Base-by-base conservation (phyloP, 2,113 vertebrate genomes). In the Gobio gobio region DNA sequence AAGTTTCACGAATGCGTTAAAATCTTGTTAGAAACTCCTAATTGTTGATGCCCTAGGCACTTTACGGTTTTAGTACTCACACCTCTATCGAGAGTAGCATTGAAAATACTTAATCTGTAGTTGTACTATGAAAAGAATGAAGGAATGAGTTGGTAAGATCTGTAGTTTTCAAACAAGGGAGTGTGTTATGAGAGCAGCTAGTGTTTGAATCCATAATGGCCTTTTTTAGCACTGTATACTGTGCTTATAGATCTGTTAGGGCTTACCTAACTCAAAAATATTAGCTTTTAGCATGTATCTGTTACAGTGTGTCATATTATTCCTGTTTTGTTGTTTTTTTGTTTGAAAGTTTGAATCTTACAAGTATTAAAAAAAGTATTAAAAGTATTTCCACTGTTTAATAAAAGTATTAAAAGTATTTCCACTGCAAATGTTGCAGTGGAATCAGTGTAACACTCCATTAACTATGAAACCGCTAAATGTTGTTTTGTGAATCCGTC, bases 181-280 rank as follows among this genome's bases (percentile, higher is more conserved):
- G 2, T 3, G 16, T 40, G 26, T 45, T 63, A 63, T 13, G 8
- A 14, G 58, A 79, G 40, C 36, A 79, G 58, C 20, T 79, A 10
- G 36, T 26, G 36, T 79, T 79, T 79, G 40, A 24, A 63, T 64
- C 58, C 58, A 79, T 47, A 64, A 79, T 63, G n/a, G 58, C 78
- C 78, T 79, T 79, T 40, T 26, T 45, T 26, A 24, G 77, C 58
- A 45, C 56, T 45, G 24, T 45, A 29, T 29, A 26, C 10, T 63
- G 56, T 79, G 77, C n/a, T 59, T 45, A 1, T 5, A 79, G 12
- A 45, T 78, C 29, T 16, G 22, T 63, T 79, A 26, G 22, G 10
- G 45, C 58, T 20, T 10, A 78, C 10, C 70, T 73, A 73, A 73
- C 70, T 16, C n/a, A 9, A 24, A 26, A 75, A 47, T 14, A 26